phyloP scores from a whole-genome alignment of 1,140 invertebrate species.

The Zaprionus ghesquierei region DNA sequence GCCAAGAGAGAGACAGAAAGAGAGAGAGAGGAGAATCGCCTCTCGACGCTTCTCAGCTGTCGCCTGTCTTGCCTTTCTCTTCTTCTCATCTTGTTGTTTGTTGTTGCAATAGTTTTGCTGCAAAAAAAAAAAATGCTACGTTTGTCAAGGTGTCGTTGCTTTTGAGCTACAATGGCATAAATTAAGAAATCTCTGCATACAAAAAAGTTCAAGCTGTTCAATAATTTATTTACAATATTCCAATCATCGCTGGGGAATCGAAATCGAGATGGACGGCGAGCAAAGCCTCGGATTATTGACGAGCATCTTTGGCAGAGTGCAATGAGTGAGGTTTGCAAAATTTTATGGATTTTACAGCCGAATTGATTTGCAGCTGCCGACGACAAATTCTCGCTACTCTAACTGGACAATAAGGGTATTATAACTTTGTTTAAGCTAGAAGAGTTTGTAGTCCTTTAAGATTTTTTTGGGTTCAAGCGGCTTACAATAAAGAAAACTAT shows the following conservation, averaged over 20 bases:
- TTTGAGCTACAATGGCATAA: slow-evolving; percentile 20
- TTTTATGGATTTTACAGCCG: too few species aligned
- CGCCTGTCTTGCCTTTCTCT: not conserved
- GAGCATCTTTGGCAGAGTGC: not conserved
- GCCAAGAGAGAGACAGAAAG: too few species aligned
- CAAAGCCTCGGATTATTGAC: not conserved
- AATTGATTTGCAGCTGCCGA: too few species aligned
- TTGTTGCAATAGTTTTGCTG: not conserved
- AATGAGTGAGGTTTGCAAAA: too few species aligned
- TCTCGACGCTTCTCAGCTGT: not conserved
- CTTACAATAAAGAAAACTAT: too few species aligned
- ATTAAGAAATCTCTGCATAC: slow-evolving; percentile 18
- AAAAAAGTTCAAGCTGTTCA: slow-evolving; percentile 19
- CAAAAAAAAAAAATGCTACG: not conserved
- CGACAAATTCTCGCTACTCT: too few species aligned
- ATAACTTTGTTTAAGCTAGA: too few species aligned
- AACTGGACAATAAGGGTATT: too few species aligned
- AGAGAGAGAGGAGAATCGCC: slow-evolving; percentile 23
- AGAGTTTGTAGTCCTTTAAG: too few species aligned
- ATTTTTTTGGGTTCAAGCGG: too few species aligned
- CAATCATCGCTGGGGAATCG: not conserved
- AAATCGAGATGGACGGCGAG: not conserved
- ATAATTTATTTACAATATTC: not conserved
- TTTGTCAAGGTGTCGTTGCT: slow-evolving; percentile 9
- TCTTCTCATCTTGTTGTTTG: not conserved